Percentiles rank a stretch among this genome's conserved stretches.
Conservation (phyloP, 2,888 invertebrate genomes). For the Xestobium rufovillosum region DNA sequence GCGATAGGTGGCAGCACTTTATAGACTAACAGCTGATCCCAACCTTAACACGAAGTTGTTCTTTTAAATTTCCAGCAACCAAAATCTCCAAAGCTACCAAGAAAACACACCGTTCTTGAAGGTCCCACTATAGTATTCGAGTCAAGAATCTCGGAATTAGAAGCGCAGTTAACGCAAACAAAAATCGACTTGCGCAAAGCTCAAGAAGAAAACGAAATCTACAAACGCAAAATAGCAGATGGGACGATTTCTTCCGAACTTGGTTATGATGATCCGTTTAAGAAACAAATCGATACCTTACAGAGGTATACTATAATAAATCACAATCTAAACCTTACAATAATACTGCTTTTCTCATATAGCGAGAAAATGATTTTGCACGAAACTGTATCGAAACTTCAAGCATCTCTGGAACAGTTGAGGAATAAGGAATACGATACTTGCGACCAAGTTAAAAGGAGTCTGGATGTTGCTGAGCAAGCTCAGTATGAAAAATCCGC, state of each 20-base stretch:
- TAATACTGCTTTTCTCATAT: constrained; percentile 10
- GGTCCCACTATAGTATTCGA: constrained; percentile 78
- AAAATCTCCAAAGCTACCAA: too few species aligned
- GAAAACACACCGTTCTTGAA: constrained; percentile 49
- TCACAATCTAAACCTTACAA: constrained; percentile 2
- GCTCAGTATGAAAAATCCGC: constrained; percentile 71
- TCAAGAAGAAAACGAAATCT: constrained; percentile 56
- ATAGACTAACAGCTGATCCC: too few species aligned
- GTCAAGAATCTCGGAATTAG: constrained; percentile 75
- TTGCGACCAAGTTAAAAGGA: constrained; percentile 57
- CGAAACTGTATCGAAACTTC: constrained; percentile 60
- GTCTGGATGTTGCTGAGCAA: constrained; percentile 65
- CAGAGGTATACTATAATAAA: constrained; percentile 50
- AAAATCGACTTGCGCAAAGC: constrained; percentile 69
- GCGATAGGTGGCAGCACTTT: too few species aligned
- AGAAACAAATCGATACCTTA: constrained; percentile 62
- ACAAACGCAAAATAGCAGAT: constrained; percentile 41
- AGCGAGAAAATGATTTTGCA: constrained; percentile 64
- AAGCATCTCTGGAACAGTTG: constrained; percentile 55
- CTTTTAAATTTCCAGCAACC: too few species aligned
- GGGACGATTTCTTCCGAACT: constrained; percentile 46
- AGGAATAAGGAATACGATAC: constrained; percentile 57
- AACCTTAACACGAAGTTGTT: too few species aligned
- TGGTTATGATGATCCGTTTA: constrained; percentile 56
- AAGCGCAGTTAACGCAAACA: constrained; percentile 73